Base-by-base conservation (phyloP, 1,140 invertebrate genomes). In the Diorhabda sublineata region DNA sequence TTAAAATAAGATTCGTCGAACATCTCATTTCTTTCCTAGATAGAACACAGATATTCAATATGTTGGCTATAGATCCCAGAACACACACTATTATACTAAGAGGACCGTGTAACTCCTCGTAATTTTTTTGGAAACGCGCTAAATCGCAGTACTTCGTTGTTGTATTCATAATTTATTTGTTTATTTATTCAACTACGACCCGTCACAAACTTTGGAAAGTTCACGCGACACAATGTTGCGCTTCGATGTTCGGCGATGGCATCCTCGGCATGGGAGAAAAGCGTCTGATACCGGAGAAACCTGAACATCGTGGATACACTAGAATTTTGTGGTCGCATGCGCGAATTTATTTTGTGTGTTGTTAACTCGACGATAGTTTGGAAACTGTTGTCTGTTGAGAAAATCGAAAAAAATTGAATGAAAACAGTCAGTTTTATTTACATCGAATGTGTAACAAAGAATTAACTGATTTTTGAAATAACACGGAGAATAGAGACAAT, bases 21-120 rank as follows among this genome's bases (percentile, higher is more conserved):
- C 91, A 93, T 61, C 86, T 82, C 95, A 98, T 97, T 78, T 96
- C 92, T 5, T 90, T 85, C 5, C 94, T 87, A 0, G 95, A 96
- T 9, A 99, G 83, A 2, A 99, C 96, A 9, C 92, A 90, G 52
- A 99, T 96, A 82, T 98, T 99, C 66, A 98, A 86, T 1, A 92
- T 86, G 80, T 99, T 99, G 59, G 96, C 94, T 5, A 97, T 86
- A 3, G 94, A 94, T 60, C 97, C 97, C 76, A 98, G 92, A 26
- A 94, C 84, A 80, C 97, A 98, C 52, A 99, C 93, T 2, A 90
- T 70, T 1, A 94, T 79, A 72, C 89, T 90, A 2, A 90, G 78
- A 81, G 90, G 92, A 2, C 92, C 92, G 79, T 95, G 93, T n/a
- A 89, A 71, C n/a, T 80, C 72, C 4, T 77, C 71, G 78, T 88